These are phyloP conservation scores for Uropsilus gracilis DNA, from an alignment of 2,113 vertebrate species.

Conservation along the genomic window DNA sequence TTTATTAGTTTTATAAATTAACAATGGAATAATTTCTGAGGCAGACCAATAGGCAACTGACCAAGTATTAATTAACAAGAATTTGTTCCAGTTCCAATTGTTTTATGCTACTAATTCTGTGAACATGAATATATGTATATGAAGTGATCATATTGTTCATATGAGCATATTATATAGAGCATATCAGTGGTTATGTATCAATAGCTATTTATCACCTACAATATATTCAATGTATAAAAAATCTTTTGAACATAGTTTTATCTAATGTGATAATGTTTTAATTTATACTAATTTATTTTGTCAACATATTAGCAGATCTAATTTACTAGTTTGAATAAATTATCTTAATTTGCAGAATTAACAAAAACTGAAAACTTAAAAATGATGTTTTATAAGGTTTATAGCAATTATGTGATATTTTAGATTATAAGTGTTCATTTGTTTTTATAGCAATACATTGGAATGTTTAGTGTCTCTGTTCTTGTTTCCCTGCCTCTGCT, in stretches of 20 bases:
- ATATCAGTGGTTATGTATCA: neutral
- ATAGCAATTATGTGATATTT: neutral
- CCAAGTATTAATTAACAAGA: neutral
- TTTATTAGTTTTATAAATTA: neutral
- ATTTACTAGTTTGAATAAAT: conserved; percentile 20
- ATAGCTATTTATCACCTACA: neutral
- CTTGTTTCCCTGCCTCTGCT: neutral
- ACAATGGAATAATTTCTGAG: conserved; percentile 7
- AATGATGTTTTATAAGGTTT: neutral
- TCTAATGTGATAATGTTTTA: conserved; percentile 12
- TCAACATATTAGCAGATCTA: neutral
- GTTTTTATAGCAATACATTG: neutral
- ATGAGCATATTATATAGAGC: neutral
- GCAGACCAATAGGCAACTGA: neutral
- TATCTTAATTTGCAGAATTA: conserved; percentile 16
- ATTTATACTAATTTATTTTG: conserved; percentile 40
- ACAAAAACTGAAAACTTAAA: neutral
- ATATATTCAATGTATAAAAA: conserved; percentile 20
- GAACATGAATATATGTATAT: neutral
- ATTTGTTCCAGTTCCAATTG: neutral
- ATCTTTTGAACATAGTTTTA: neutral
- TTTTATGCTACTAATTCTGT: neutral
- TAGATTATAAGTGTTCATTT: neutral
- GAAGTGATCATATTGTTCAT: neutral
- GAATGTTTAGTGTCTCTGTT: neutral